Conservation (phyloP, 2,113 vertebrate genomes). For the Podocnemis expansa region DNA sequence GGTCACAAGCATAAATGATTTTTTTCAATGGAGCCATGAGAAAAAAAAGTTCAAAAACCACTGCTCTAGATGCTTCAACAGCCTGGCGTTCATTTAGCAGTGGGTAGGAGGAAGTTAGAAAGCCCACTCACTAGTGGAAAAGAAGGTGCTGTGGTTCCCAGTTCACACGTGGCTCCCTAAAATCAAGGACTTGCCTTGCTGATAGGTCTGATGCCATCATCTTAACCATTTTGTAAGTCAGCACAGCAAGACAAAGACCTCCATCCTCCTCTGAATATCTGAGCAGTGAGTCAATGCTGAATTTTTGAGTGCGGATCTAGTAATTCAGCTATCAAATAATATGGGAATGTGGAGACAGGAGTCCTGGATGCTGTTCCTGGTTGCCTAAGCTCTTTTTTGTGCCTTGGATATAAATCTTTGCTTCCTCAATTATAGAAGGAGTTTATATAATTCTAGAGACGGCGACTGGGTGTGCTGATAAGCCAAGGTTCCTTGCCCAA, state of each 20-base stretch:
- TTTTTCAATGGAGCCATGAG: too few relatives aligned
- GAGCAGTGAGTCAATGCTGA: background rate
- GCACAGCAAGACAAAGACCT: background rate
- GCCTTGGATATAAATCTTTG: background rate
- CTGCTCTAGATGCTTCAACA: too few relatives aligned
- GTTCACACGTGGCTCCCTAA: background rate
- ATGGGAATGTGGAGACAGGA: rapidly evolving
- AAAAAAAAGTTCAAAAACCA: too few relatives aligned
- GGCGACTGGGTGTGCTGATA: rapidly evolving
- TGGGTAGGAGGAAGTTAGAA: rapidly evolving
- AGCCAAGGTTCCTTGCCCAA: too few relatives aligned
- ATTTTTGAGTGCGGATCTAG: background rate
- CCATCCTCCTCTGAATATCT: background rate
- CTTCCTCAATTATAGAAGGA: background rate
- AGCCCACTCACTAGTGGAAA: rapidly evolving
- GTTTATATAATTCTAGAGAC: rapidly evolving
- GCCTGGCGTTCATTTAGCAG: background rate
- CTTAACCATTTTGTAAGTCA: rapidly evolving
- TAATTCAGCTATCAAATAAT: background rate
- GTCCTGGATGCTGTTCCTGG: background rate
- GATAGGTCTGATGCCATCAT: rapidly evolving
- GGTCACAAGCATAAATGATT: too few relatives aligned
- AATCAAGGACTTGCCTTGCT: background rate
- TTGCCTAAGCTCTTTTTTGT: rapidly evolving
- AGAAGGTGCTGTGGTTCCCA: background rate